Evolutionary conservation across 2,113 vertebrate species (phyloP).

Genomic region (Pomatorhinus ruficollis): DNA sequence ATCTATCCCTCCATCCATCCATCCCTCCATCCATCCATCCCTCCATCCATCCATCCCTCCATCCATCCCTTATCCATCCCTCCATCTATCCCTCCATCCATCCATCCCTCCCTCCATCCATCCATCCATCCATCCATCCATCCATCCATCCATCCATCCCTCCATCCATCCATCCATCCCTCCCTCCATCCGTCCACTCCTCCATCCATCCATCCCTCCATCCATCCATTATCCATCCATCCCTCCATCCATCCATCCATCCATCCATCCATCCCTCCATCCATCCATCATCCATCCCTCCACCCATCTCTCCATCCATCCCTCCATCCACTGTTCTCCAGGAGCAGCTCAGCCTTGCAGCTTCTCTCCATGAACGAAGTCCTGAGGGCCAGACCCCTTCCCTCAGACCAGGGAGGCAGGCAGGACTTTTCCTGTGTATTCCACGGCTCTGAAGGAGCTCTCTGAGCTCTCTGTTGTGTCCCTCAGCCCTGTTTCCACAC

Average conservation of each 20-base stretch:
- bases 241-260: background rate
- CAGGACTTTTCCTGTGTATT: background rate
- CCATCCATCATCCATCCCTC: background rate
- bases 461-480: background rate
- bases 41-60: too few relatives aligned
- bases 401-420: fast-evolving
- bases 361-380: background rate
- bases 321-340: background rate
- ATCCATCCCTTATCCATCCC: background rate
- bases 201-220: background rate
- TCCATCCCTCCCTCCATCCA: background rate
- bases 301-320: background rate
- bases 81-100: background rate
- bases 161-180: background rate
- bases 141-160: background rate
- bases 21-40: too few relatives aligned
- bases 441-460: background rate
- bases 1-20: too few relatives aligned
- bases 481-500: background rate
- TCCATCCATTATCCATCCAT: background rate
- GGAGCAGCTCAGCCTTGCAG: background rate
- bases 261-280: background rate
- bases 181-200: background rate
- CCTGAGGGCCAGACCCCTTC: background rate
- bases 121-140: background rate